Base-by-base conservation (phyloP, 2,113 vertebrate species). In the Corythaixoides concolor region DNA sequence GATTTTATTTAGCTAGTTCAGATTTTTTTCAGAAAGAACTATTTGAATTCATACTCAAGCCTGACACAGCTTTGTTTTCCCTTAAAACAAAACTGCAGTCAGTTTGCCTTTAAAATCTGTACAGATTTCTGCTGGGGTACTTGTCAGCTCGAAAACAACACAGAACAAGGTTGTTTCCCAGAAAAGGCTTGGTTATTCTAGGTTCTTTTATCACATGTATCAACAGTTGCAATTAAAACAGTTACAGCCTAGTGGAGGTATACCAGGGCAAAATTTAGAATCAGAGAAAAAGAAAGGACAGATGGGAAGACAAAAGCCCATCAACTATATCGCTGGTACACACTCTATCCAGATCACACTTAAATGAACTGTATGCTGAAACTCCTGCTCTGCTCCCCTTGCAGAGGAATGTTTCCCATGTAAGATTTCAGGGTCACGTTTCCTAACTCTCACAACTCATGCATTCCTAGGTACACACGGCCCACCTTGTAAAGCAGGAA, bases 381-480 rank as follows among this genome's bases (percentile, higher is more conserved):
- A 68, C 43, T 77, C 41, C 73, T 72, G 84, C 62, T 84, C 55
- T 30, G 17, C 62, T 89, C 27, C 87, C 41, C 64, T 35, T 70
- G 73, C 69, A 21, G 35, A 85, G 80, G 73, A 95, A 94, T 66
- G 83, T 84, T 95, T 89, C 83, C 37, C 41, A 1, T 6, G 11
- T 27, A 75, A 90, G 64, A 19, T 28, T 62, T 32, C 56, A 82
- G 93, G 22, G 73, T 96, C 87, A 93, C 60, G 69, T 94, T 97
- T 93, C 95, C 77, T 6, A 17, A 35, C 52, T 50, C 50, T 63
- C 75, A 41, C 33, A 45, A 35, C 14, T 80, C 22, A 3, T 28
- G 52, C 72, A 50, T 69, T 90, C 83, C 67, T 15, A 53, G 37
- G 75, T 52, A 39, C 39, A 33, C 12, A 2, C 8, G 74, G 83